Percentiles rank a stretch among this genome's conserved stretches.
phyloP scores from a whole-genome alignment of 37 sponge, comb jelly and placozoan genomes.

The Dysidea cf. avara region DNA sequence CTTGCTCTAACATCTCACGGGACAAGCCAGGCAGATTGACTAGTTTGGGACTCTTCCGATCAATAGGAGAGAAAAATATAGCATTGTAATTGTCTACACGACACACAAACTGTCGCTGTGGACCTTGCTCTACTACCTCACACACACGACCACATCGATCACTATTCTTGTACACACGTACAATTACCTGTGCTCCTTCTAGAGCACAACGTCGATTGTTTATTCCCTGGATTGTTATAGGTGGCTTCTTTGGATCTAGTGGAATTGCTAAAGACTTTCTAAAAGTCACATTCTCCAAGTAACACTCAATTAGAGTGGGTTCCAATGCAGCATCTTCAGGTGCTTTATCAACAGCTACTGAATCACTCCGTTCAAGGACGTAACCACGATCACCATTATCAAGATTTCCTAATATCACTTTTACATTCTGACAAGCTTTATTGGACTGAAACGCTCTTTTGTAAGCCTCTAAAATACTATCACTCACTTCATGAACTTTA shows the following conservation, averaged over 20 bases:
- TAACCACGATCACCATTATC: constrained; percentile 3
- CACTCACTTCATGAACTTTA: not conserved
- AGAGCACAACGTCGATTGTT: constrained; percentile 65
- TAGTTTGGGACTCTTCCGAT: constrained; percentile 41
- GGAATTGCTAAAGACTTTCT: constrained; percentile 59
- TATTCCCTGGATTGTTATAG: constrained; percentile 29
- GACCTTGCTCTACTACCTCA: constrained; percentile 17
- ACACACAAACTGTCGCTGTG: constrained; percentile 39
- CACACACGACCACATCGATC: constrained; percentile 43
- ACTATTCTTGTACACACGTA: constrained; percentile 16
- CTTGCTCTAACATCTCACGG: constrained; percentile 15
- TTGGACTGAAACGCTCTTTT: constrained; percentile 19
- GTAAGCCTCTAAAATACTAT: constrained; percentile 43
- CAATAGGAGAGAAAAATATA: constrained; percentile 54
- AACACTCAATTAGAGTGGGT: constrained; percentile 6
- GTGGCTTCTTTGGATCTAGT: constrained; percentile 16
- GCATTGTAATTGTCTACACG: constrained; percentile 32
- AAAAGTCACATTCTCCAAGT: not conserved
- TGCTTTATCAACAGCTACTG: constrained; percentile 1
- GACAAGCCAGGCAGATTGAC: constrained; percentile 67
- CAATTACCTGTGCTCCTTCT: constrained; percentile 49
- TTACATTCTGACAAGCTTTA: not conserved
- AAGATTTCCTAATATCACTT: not conserved
- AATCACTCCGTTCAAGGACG: not conserved
- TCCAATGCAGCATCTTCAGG: not conserved